Evolutionary conservation across 2,797 vertebrate genomes (phyloP), one percentile per base, ranked within the genome.

Genomic region (Rhabdomys pumilio): DNA sequence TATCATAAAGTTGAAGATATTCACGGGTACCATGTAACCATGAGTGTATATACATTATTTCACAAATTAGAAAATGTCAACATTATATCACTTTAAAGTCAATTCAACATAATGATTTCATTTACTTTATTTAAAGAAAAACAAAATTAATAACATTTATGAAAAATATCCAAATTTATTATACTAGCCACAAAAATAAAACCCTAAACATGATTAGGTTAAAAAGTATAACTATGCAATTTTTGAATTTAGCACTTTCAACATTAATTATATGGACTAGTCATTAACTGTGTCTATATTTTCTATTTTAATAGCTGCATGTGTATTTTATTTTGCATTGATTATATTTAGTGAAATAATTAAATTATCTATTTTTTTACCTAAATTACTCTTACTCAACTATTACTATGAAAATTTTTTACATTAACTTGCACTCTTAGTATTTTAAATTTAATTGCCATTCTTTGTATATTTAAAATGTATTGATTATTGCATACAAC

Each of bases 61-160:
- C 47, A 86, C 12, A 86, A 31, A 50, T n/a, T 67, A 22, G 2
- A 50, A 12, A 50, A 67, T 47, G 22, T 41, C 6, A 61, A 41
- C 8, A 63, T 57, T 59, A 7, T 31, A 44, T 47, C 13, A 61
- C 5, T 69, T 38, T 38, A 87, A 69, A 69, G 50, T 34, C 47
- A 87, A 22, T n/a, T 50, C 47, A 55, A 55, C 4, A 72, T 29
- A 72, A 55, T 53, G 13, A 55, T n/a, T n/a, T 67, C 5, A 86
- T 38, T 38, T 55, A 12, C 20, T 29, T 55, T 55, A 13, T 87
- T 57, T 53, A 61, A 3, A 44, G 13, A 7, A 61, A 82, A 61
- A 61, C 55, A 29, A 91, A 95, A 95, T 93, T 79, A 86, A 22
- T 86, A 94, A 77, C 88, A 96, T 93, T 82, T 90, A 72, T 91